phyloP scores from a whole-genome alignment of 2,888 invertebrate genomes.

The Drosophila mayaguana region DNA sequence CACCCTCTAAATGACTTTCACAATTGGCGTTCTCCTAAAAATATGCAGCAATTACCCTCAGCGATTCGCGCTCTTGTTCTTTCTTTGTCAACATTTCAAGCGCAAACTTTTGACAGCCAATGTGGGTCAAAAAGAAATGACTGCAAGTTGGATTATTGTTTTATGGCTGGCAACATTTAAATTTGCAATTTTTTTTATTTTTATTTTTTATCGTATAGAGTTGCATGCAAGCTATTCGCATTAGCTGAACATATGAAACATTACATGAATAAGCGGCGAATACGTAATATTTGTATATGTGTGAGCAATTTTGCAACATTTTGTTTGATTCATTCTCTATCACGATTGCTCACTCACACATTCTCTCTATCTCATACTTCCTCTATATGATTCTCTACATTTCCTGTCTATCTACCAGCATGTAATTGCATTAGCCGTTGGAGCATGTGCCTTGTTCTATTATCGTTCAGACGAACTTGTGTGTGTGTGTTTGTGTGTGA shows the following conservation, averaged over 20 bases:
- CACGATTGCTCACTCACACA: not conserved
- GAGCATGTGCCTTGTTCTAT: slow-evolving; percentile 38
- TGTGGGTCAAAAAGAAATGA: slow-evolving; percentile 50
- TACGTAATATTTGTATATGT: slow-evolving; percentile 15
- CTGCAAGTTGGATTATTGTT: slow-evolving; percentile 19
- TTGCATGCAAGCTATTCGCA: slow-evolving; percentile 16
- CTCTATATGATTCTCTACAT: not conserved
- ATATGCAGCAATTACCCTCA: slow-evolving; percentile 24
- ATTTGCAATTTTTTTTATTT: not conserved
- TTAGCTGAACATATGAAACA: slow-evolving; percentile 16
- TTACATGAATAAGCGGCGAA: slow-evolving; percentile 27
- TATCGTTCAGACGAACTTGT: slow-evolving; percentile 8
- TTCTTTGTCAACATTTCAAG: slow-evolving; percentile 21
- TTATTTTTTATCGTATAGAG: not conserved
- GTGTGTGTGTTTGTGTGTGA: not conserved
- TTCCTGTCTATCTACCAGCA: slow-evolving; percentile 16
- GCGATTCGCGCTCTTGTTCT: slow-evolving; percentile 17
- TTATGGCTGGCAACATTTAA: slow-evolving; percentile 27
- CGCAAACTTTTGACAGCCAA: slow-evolving; percentile 53
- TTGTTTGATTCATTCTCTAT: not conserved
- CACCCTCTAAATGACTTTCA: not conserved
- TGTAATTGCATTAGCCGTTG: slow-evolving; percentile 53
- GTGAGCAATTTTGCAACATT: slow-evolving; percentile 7
- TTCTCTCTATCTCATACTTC: not conserved
- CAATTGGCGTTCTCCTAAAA: slow-evolving; percentile 20